phyloP scores from a whole-genome alignment of 2,797 vertebrate genomes.

The Paguma larvata region DNA sequence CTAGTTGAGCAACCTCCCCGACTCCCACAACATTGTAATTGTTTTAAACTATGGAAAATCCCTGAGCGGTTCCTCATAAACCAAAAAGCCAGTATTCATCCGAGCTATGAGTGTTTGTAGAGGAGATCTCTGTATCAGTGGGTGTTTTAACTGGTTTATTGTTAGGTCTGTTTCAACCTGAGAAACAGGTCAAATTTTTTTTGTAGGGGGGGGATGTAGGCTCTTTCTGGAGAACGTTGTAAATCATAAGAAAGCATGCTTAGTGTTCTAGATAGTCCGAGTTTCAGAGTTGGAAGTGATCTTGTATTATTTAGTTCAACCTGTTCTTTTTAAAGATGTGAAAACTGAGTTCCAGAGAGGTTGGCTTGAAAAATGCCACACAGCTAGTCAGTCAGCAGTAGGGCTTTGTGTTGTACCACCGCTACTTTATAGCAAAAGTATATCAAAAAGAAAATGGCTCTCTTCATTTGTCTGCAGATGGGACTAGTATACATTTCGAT shows the following conservation, averaged over 20 bases:
- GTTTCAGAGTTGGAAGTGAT: not conserved
- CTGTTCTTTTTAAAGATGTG: constrained; percentile 50
- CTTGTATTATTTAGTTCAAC: not conserved
- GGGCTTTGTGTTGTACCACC: not conserved
- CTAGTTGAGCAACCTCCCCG: not conserved
- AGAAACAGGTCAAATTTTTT: not conserved
- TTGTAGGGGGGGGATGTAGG: not conserved
- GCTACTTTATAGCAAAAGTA: not conserved
- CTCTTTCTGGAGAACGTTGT: not conserved
- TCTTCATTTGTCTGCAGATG: not conserved
- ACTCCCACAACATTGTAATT: not conserved
- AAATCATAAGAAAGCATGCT: not conserved
- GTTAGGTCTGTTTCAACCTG: not conserved
- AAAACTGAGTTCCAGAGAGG: constrained; percentile 6
- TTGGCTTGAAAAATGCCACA: not conserved
- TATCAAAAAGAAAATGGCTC: not conserved
- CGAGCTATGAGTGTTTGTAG: constrained; percentile 7
- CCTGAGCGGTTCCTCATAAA: constrained; percentile 14
- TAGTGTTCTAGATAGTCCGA: not conserved
- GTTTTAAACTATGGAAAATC: not conserved
- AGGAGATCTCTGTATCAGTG: not conserved
- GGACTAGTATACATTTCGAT: not conserved
- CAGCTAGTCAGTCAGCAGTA: not conserved
- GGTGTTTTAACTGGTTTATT: not conserved
- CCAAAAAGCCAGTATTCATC: constrained; percentile 32